phyloP scores from a whole-genome alignment of 2,888 invertebrate species.

The Diarsia brunnea region DNA sequence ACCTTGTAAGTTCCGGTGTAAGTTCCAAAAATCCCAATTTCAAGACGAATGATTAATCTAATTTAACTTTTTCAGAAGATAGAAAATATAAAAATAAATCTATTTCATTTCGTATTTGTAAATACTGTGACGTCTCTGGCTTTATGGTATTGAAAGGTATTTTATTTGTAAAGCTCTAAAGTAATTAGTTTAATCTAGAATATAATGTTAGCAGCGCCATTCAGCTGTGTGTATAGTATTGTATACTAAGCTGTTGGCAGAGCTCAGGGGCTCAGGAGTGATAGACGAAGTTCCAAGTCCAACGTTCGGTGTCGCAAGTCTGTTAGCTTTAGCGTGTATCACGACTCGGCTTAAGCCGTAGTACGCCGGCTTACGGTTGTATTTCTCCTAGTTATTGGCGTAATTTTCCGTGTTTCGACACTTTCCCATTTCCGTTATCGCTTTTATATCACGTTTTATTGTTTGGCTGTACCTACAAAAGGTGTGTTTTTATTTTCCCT shows the following conservation, averaged over 20 bases:
- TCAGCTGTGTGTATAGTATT: neutral
- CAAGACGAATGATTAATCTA: neutral
- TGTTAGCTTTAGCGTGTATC: neutral
- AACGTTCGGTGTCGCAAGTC: neutral
- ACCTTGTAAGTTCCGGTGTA: no score
- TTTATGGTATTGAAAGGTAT: neutral
- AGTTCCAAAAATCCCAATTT: neutral
- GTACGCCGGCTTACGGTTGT: slow-evolving; percentile 19
- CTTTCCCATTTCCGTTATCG: slow-evolving; percentile 6
- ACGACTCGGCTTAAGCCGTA: slow-evolving; percentile 8
- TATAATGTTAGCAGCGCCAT: neutral
- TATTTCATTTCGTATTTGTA: neutral
- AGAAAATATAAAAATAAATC: neutral
- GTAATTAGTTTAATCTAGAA: neutral
- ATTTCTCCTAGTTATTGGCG: slow-evolving; percentile 24
- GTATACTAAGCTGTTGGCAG: neutral
- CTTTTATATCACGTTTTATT: slow-evolving; percentile 1
- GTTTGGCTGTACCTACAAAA: neutral
- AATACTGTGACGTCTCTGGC: neutral
- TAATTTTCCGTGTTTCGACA: slow-evolving; percentile 15
- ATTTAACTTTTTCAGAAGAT: neutral
- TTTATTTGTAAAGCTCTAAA: slow-evolving; percentile 11
- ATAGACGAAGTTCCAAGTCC: neutral
- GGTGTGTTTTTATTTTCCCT: neutral
- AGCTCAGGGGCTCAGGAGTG: slow-evolving; percentile 26